Base-by-base conservation (phyloP, 2,113 vertebrate species). In the Macquaria ambigua region DNA sequence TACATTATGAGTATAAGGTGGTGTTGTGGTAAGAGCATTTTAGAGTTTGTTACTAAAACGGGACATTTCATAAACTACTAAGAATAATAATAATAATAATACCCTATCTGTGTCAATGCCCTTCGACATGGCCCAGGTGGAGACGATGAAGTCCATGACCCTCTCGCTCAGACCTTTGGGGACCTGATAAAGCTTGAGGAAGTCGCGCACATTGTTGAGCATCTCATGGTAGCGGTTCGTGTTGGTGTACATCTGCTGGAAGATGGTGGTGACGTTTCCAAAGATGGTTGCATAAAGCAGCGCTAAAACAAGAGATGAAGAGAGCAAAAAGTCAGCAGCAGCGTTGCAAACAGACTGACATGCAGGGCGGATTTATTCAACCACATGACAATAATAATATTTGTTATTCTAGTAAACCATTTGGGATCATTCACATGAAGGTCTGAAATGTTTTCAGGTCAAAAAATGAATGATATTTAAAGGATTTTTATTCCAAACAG, bases 161-260 rank as follows among this genome's bases (percentile, higher is more conserved):
- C 98, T 95, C 92, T 99, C 98, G 50, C 98, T 99, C 94, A 99
- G 97, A 89, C 98, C 97, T 96, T 98, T 98, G 20, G 98, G 98
- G 87, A 99, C 98, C 95, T 99, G 98, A 93, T 99, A 99, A 76
- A 99, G 96, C 89, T 99, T 98, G 77, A 99, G 95, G 93, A 99
- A 99, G 93, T 99, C 98, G 1, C 98, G 97, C 79, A 99, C 98
- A 3, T 99, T 99, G 95, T 99, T 99, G 87, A 98, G 95, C 97
- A 99, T 99, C 96, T 99, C 98, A 1, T 99, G 98, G 95, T 99
- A 99, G 72, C 98, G 97, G 93, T 99, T 99, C 84, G 98, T 99
- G 96, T 99, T 99, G 91, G 98, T 98, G 92, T 99, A 99, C 98
- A 99, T 99, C 95, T 99, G 98, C 96, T 99, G 98, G 95, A 99